Evolutionary conservation across 23 tunicate genomes (phyloP).

Genomic region (Botrylloides violaceus): DNA sequence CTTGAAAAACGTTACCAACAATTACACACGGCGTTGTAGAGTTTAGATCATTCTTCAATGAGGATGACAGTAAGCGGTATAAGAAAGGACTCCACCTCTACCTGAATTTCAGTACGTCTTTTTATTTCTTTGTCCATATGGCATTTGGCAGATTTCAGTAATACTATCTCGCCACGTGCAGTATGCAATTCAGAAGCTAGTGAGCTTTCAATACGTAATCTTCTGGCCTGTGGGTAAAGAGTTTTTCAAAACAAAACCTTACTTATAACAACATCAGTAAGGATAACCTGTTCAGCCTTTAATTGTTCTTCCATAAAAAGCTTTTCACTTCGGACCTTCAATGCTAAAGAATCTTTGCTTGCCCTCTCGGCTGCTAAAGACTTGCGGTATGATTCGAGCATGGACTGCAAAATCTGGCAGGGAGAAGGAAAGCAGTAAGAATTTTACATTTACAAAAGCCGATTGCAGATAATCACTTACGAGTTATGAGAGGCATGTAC

Average conservation of each 20-base stretch:
- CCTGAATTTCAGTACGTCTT: slow-evolving; percentile 26
- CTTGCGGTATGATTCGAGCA: slow-evolving; percentile 32
- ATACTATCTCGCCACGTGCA: slow-evolving; percentile 19
- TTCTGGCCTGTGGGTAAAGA: slow-evolving; percentile 32
- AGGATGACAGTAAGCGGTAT: too few relatives aligned
- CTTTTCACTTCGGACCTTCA: slow-evolving; percentile 22
- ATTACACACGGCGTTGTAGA: too few relatives aligned
- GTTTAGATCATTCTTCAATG: too few relatives aligned
- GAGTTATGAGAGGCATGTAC: too few relatives aligned
- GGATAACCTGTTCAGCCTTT: slow-evolving; percentile 47
- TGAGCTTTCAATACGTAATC: slow-evolving; percentile 39
- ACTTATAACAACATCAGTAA: background rate
- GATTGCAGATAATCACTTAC: too few relatives aligned
- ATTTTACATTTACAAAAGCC: too few relatives aligned
- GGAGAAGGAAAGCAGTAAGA: too few relatives aligned
- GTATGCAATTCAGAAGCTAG: slow-evolving; percentile 41
- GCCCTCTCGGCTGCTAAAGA: slow-evolving; percentile 32
- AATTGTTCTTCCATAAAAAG: slow-evolving; percentile 31
- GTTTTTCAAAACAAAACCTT: background rate
- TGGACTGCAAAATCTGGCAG: slow-evolving; percentile 25
- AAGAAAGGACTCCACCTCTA: background rate
- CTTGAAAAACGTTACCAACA: too few relatives aligned
- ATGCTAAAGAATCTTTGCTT: slow-evolving; percentile 29
- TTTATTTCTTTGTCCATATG: slow-evolving; percentile 5
- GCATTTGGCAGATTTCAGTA: slow-evolving; percentile 16